Base-by-base conservation (phyloP, 2,113 vertebrate species). In the Coreoperca whiteheadi region DNA sequence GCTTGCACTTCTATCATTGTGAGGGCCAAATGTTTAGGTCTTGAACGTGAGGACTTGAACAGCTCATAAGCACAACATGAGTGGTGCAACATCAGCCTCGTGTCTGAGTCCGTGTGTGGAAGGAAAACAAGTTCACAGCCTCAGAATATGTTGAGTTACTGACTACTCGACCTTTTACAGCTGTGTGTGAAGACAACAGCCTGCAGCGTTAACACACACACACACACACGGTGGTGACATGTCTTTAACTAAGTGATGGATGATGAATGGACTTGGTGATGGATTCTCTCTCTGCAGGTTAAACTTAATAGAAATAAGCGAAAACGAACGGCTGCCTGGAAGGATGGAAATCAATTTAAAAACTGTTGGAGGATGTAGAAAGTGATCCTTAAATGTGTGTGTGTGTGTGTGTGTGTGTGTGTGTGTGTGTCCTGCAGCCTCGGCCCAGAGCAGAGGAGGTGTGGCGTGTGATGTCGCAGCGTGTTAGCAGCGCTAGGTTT, bases 381-480 rank as follows among this genome's bases (percentile, higher is more conserved):
- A n/a, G 18, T 4, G 6, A 9, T 8, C 3, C n/a, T 46, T 69
- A 20, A 67, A 8, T 15, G 51, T 37, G 53, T 21, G 65, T 37
- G 53, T 50, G 41, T 68, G 48, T 53, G 60, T 30, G 37, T 64
- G 61, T 41, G 48, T 15, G 61, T 21, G n/a, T 41, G 46, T 54
- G 61, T 30, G 48, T 66, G 34, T 23, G n/a, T 66, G 51, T 67
- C 50, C 75, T 61, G 41, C 57, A 61, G 67, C 30, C 21, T 69
- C 67, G n/a, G 50, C 57, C n/a, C 25, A 28, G 9, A 60, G 54
- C 39, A 78, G 76, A 43, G 65, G 76, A 69, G 43, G 66, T 70
- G 66, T 61, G 66, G 23, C 63, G 77, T 53, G 41, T 74, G 43
- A 74, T 63, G 72, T 74, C 67, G 41, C 66, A 71, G 46, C 20